These are phyloP conservation scores for Labrus mixtus DNA, from an alignment of 2,113 vertebrate species.

Conservation along the genomic window DNA sequence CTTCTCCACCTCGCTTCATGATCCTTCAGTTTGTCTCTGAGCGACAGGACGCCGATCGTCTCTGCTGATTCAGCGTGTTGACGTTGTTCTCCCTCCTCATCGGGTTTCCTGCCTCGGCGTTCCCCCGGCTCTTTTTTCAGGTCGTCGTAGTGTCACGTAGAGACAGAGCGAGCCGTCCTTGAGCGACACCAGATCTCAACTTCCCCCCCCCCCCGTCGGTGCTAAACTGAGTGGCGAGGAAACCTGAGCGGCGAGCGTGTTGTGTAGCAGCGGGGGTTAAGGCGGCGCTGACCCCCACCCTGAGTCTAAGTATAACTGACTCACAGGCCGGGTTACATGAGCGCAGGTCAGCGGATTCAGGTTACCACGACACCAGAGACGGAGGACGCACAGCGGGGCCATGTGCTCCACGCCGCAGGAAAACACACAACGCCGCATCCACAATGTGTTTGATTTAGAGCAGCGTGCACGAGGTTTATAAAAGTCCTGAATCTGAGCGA, in stretches of 20 bases:
- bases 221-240: conserved; percentile 51
- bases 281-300: neutral
- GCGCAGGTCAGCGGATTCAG: conserved; percentile 25
- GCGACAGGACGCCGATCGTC: conserved; percentile 14
- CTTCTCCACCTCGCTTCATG: too few species aligned
- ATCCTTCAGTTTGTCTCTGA: too few species aligned
- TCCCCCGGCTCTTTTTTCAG: conserved; percentile 32
- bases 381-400: neutral
- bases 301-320: conserved; percentile 62
- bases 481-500: neutral
- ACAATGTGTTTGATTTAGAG: too few species aligned
- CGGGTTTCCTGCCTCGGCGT: conserved; percentile 39
- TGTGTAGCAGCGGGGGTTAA: conserved; percentile 33
- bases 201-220: conserved; percentile 26
- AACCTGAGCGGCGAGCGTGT: neutral
- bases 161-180: conserved; percentile 52
- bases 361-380: conserved; percentile 33
- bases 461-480: neutral
- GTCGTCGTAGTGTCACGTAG: conserved; percentile 40
- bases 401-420: neutral
- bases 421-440: conserved; percentile 7
- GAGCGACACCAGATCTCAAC: conserved; percentile 47
- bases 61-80: conserved; percentile 68
- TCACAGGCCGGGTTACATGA: conserved; percentile 47
- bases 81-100: conserved; percentile 21